A percentile compares a stretch with the other conserved stretches of the same genome.
phyloP scores from a whole-genome alignment of 1,140 invertebrate genomes.

The Megalonaias nervosa region DNA sequence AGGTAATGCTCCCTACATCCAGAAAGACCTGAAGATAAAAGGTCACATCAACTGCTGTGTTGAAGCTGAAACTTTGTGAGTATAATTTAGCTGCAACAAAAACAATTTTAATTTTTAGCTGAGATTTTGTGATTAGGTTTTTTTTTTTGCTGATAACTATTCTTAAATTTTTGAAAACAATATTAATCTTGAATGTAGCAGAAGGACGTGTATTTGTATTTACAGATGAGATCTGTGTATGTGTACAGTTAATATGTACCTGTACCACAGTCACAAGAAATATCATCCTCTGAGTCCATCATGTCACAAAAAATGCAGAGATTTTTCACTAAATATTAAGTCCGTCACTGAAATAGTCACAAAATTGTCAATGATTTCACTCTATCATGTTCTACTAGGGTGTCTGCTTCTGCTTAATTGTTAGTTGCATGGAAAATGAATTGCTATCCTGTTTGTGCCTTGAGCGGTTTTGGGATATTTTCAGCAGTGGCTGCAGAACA shows the following conservation, averaged over 20 bases:
- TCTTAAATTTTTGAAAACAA: neutral
- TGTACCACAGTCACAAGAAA: neutral
- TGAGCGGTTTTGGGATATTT: no score
- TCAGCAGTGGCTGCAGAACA: no score
- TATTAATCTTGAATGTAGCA: neutral
- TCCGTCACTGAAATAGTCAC: no score
- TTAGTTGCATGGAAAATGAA: no score
- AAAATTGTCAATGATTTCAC: no score
- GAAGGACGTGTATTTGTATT: neutral
- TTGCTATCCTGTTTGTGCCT: no score
- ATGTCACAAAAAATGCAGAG: no score
- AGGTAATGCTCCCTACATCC: constrained; percentile 64
- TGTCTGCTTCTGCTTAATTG: no score
- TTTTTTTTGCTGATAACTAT: neutral
- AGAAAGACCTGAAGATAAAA: constrained; percentile 70
- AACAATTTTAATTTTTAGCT: no score
- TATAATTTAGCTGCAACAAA: constrained; percentile 1
- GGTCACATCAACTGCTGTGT: constrained; percentile 67
- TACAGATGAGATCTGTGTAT: neutral
- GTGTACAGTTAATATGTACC: neutral
- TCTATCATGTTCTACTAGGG: no score
- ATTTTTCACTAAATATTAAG: no score
- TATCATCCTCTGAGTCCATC: neutral
- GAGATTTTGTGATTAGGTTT: neutral
- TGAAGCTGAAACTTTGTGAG: constrained; percentile 64